phyloP scores from a whole-genome alignment of 2,797 vertebrate species.

The Glyptemys insculpta region DNA sequence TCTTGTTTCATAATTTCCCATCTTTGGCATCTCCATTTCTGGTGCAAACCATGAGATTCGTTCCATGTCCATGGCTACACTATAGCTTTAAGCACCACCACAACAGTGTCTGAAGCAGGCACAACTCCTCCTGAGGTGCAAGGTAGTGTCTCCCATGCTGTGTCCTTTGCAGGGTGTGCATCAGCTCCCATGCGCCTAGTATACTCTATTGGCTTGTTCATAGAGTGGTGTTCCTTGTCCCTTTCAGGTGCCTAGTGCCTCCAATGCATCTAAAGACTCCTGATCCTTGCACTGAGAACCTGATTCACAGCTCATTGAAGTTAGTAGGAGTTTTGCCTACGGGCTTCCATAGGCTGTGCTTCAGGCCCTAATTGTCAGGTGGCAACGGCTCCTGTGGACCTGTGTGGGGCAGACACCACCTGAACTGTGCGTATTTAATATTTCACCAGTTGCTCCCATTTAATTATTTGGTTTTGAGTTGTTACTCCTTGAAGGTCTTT shows the following conservation, averaged over 20 bases:
- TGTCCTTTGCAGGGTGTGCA: not conserved
- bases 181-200: not conserved
- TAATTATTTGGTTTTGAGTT: not conserved
- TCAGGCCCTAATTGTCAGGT: not conserved
- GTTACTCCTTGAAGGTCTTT: conserved; percentile 27
- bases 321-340: not conserved
- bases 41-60: not conserved
- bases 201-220: not conserved
- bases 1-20: not conserved
- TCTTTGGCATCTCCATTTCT: not conserved
- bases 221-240: not conserved
- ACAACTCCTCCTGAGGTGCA: not conserved
- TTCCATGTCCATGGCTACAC: not conserved
- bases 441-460: not conserved
- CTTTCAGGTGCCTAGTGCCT: not conserved
- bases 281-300: not conserved
- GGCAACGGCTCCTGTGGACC: not conserved
- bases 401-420: rapidly evolving
- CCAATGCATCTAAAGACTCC: not conserved
- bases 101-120: not conserved
- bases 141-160: not conserved
- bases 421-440: rapidly evolving
- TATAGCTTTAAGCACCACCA: not conserved
- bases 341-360: not conserved
- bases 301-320: rapidly evolving